phyloP scores from a whole-genome alignment of 35 echinoderm and acorn worm genomes.

The Apostichopus parvimensis region DNA sequence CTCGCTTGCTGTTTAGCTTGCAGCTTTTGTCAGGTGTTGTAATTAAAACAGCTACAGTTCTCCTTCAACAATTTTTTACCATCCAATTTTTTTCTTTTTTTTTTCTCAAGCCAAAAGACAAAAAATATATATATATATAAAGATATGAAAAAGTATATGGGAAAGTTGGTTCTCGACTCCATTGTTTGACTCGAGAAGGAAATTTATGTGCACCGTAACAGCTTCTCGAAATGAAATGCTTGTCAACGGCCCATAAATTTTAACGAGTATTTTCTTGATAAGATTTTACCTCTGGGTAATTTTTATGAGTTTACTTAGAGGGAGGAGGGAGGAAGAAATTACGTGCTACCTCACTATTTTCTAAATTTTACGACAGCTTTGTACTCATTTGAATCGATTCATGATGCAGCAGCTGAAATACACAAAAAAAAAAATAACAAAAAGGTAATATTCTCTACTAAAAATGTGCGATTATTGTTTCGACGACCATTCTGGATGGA shows the following conservation, averaged over 20 bases:
- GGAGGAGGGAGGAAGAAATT: not conserved
- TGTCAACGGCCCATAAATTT: not conserved
- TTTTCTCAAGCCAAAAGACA: not conserved
- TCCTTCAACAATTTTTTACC: too few species aligned
- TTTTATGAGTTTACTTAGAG: slow-evolving; percentile 5
- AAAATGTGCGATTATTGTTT: not conserved
- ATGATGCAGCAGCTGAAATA: not conserved
- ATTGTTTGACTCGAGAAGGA: slow-evolving; percentile 9
- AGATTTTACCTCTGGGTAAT: not conserved
- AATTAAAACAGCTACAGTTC: slow-evolving; percentile 13
- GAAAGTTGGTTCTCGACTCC: not conserved
- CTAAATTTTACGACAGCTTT: slow-evolving; percentile 6
- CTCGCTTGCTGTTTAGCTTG: not conserved
- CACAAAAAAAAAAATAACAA: not conserved
- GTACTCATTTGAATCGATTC: not conserved
- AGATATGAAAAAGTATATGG: too few species aligned
- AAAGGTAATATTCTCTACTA: not conserved
- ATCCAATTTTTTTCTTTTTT: too few species aligned
- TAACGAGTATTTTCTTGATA: not conserved
- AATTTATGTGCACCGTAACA: not conserved
- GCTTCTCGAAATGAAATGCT: slow-evolving; percentile 7
- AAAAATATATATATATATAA: not conserved
- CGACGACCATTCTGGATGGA: not conserved
- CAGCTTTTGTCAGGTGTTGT: slow-evolving; percentile 1
- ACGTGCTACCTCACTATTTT: not conserved